Base-by-base conservation (phyloP, 1,140 invertebrate genomes). In the Contarinia nasturtii region DNA sequence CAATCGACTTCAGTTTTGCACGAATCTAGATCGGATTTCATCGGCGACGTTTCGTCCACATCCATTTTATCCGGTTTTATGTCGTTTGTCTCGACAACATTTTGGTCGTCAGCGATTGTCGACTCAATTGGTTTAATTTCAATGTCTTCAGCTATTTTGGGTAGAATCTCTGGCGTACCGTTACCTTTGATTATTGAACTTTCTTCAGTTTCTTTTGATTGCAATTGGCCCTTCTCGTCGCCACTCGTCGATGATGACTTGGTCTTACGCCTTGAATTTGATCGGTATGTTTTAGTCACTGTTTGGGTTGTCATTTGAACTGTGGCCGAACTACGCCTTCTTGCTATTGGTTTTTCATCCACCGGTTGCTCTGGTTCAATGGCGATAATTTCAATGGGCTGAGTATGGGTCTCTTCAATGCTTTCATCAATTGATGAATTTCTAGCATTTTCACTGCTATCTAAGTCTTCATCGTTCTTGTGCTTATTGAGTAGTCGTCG, bases 221-320 rank as follows among this genome's bases (percentile, higher is more conserved):
- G 27, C 14, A 19, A 14, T 47, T 38, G 58, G 50, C 27, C 47
- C 52, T 14, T 46, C 21, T 46, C 33, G 42, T 40, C 21, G 2
- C 49, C 44, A 33, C 50, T 46, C 37, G 11, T 19, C 11, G 46
- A 19, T 18, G 14, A n/a, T n/a, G n/a, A n/a, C n/a, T n/a, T 47
- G 19, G 37, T 46, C 14, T 40, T 21, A 44, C 33, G 10, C 2
- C 27, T 33, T 38, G 47, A 40, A 1, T 40, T 33, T 33, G 40
- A 27, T 19, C 27, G 36, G 2, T 67, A 60, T 50, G 56, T 59
- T 1, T 60, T 58, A 7, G 55, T 53, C 49, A 67, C 63, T 14
- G 57, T 55, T 53, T 67, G 64, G 27, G 60, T 59, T 27, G 50
- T 46, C 19, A 49, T 42, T 50, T 59, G 52, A 37, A 3, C 27